A percentile compares a stretch with the other conserved stretches of the same genome.
Evolutionary conservation across 2,113 vertebrate species (phyloP).

Genomic region (Fregata magnificens): DNA sequence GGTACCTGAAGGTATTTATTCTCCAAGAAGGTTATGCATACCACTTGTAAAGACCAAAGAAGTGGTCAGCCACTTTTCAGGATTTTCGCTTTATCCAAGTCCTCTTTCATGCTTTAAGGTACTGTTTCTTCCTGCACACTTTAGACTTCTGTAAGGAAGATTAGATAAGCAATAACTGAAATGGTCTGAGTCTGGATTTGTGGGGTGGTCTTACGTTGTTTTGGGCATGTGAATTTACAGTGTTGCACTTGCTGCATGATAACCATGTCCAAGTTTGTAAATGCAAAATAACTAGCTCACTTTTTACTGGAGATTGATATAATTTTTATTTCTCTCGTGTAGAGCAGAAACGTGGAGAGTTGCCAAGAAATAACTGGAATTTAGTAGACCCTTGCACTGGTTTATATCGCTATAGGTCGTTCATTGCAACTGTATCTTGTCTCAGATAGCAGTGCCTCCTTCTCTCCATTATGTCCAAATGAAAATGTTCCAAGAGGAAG

Average conservation of each 20-base stretch:
- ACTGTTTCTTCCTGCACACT: not conserved
- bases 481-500: not conserved
- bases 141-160: not conserved
- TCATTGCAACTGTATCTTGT: not conserved
- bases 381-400: not conserved
- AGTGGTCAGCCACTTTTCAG: rapidly evolving
- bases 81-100: not conserved
- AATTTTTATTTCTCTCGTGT: not conserved
- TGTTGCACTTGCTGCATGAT: rapidly evolving
- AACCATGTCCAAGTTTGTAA: not conserved
- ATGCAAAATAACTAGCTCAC: not conserved
- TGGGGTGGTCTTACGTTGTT: not conserved
- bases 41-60: not conserved
- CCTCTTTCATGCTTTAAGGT: not conserved
- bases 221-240: not conserved
- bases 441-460: rapidly evolving
- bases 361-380: not conserved
- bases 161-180: not conserved
- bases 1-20: not conserved
- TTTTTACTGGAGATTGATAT: not conserved
- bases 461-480: not conserved
- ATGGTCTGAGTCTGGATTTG: not conserved
- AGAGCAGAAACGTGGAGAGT: not conserved
- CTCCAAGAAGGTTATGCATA: not conserved
- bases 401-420: not conserved